These are phyloP conservation scores for Ligdia adustata DNA, from an alignment of 2,888 invertebrate genomes.

Conservation along the genomic window DNA sequence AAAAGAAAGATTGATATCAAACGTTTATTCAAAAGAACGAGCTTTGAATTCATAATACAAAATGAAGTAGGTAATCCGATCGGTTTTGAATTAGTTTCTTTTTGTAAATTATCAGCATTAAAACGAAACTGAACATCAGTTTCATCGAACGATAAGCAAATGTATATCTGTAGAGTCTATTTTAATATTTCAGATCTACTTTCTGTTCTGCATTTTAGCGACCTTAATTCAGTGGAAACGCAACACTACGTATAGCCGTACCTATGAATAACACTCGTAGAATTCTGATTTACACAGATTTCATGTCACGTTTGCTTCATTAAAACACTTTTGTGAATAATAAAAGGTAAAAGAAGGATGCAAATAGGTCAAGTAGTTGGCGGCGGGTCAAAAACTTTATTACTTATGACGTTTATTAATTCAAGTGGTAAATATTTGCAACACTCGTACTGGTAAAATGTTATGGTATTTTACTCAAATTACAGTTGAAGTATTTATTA, in stretches of 20 bases:
- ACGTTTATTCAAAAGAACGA: no score
- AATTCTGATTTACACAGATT: slow-evolving; percentile 17
- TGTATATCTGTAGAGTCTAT: no score
- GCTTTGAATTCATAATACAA: no score
- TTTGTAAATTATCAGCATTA: no score
- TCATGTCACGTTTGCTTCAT: slow-evolving; percentile 4
- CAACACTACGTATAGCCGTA: slow-evolving; percentile 1
- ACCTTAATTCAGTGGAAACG: not conserved
- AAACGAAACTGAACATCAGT: no score
- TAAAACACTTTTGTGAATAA: slow-evolving; percentile 12
- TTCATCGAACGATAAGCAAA: no score
- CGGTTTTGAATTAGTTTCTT: no score
- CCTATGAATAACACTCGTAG: no score
- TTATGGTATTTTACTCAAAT: slow-evolving; percentile 15
- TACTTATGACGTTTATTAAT: not conserved
- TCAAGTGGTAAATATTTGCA: slow-evolving; percentile 4
- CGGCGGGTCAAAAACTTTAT: slow-evolving; percentile 13
- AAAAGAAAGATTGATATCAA: no score
- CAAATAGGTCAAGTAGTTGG: slow-evolving; percentile 15
- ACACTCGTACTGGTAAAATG: slow-evolving; percentile 4
- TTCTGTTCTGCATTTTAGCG: not conserved
- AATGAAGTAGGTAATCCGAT: no score
- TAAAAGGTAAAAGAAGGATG: slow-evolving; percentile 2
- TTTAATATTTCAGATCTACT: no score
- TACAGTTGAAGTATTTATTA: slow-evolving; percentile 21